These are phyloP conservation scores for Ellobius talpinus DNA, from an alignment of 2,113 vertebrate genomes.

Conservation along the genomic window DNA sequence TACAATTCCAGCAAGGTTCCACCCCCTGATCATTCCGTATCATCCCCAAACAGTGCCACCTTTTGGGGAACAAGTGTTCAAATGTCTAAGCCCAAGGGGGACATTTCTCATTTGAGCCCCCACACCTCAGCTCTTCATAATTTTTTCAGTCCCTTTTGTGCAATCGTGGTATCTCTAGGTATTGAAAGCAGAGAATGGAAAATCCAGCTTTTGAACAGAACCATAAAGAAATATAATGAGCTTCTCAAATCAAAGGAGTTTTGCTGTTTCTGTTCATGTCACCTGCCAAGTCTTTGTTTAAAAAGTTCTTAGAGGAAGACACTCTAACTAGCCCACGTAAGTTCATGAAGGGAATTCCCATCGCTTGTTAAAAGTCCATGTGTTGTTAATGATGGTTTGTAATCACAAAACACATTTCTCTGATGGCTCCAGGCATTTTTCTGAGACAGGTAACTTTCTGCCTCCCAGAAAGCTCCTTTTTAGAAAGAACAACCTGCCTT, in stretches of 20 bases:
- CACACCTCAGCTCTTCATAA: not conserved
- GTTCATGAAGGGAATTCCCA: conserved; percentile 11
- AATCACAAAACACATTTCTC: not conserved
- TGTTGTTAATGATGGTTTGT: conserved; percentile 41
- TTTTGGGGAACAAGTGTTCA: not conserved
- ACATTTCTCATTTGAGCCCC: not conserved
- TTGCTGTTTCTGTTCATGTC: not conserved
- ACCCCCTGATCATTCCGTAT: too few species aligned
- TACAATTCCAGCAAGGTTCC: not conserved
- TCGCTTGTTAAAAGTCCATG: conserved; percentile 28
- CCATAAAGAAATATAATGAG: conserved; percentile 32
- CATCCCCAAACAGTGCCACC: not conserved
- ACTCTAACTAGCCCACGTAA: not conserved
- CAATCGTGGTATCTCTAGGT: not conserved
- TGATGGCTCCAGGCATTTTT: not conserved
- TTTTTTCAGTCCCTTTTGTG: not conserved
- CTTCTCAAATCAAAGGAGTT: conserved; percentile 49
- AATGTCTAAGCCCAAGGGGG: not conserved
- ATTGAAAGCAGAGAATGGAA: not conserved
- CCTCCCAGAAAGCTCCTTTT: not conserved
- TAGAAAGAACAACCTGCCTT: not conserved
- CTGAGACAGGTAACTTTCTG: conserved; percentile 40
- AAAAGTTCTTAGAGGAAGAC: not conserved
- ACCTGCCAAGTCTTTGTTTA: not conserved
- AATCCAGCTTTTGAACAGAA: conserved; percentile 41